A percentile compares a stretch with the other conserved stretches of the same genome.
These are phyloP conservation scores for Trichopria drosophilae DNA, from an alignment of 2,888 invertebrate genomes.

Conservation along the genomic window DNA sequence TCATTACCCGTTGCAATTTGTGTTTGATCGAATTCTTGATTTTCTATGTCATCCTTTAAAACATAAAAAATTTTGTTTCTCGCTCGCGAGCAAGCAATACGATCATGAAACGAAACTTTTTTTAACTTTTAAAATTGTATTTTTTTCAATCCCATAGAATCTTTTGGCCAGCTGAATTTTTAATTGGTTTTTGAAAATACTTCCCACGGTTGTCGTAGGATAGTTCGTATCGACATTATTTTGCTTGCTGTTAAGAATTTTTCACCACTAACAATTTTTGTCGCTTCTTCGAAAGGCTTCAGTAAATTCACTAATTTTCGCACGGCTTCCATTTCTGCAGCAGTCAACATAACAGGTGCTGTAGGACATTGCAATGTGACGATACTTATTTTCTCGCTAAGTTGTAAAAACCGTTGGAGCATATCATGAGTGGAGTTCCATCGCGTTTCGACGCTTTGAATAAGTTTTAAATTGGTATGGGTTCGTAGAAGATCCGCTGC, in stretches of 20 bases:
- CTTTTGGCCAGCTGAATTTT: slow-evolving; percentile 20
- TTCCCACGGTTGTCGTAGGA: slow-evolving; percentile 27
- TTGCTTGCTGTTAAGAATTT: slow-evolving; percentile 33
- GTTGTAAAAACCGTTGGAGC: slow-evolving; percentile 33
- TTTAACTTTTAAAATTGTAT: slow-evolving; percentile 29
- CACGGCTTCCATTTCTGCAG: slow-evolving; percentile 32
- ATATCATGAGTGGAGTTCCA: too few relatives aligned
- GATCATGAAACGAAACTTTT: slow-evolving; percentile 17
- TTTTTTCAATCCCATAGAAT: slow-evolving; percentile 11
- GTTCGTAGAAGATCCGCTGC: slow-evolving; percentile 31
- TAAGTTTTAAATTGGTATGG: slow-evolving; percentile 25
- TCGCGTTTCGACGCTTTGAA: too few relatives aligned
- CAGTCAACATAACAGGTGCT: slow-evolving; percentile 27
- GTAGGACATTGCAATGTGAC: slow-evolving; percentile 34
- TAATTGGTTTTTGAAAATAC: slow-evolving; percentile 15
- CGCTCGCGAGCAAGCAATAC: slow-evolving; percentile 25
- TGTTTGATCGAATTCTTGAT: too few relatives aligned
- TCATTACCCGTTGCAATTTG: too few relatives aligned
- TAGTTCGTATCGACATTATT: slow-evolving; percentile 27
- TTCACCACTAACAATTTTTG: slow-evolving; percentile 38
- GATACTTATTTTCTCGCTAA: slow-evolving; percentile 33
- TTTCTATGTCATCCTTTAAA: too few relatives aligned
- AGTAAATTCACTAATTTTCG: slow-evolving; percentile 37
- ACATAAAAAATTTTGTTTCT: slow-evolving; percentile 29
- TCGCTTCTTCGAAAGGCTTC: slow-evolving; percentile 38